These are phyloP conservation scores for Mallotus villosus DNA, from an alignment of 2,797 vertebrate genomes.

Conservation along the genomic window DNA sequence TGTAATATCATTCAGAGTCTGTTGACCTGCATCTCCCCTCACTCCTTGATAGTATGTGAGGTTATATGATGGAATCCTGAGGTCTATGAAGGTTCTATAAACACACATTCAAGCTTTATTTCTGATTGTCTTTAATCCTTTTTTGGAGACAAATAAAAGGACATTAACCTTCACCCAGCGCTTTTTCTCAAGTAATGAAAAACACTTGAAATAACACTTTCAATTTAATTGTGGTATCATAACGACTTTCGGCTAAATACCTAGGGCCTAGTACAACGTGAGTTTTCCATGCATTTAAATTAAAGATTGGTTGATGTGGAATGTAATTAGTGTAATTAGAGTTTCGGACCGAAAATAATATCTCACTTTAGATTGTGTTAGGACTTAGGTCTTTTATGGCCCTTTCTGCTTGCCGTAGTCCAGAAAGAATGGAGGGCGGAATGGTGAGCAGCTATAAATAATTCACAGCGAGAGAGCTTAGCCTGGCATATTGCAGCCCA, in stretches of 20 bases:
- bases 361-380: background rate
- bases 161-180: background rate
- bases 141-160: background rate
- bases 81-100: no score
- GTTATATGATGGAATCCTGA: no score
- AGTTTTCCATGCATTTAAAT: no score
- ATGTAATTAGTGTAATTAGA: background rate
- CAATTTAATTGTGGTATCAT: background rate
- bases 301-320: no score
- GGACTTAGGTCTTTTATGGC: slow-evolving; percentile 37
- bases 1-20: background rate
- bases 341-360: background rate
- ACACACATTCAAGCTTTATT: no score
- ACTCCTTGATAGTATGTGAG: background rate
- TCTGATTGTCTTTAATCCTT: no score
- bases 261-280: no score
- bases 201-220: background rate
- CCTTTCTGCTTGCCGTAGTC: slow-evolving; percentile 41
- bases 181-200: background rate
- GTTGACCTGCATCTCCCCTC: background rate
- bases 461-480: slow-evolving; percentile 67
- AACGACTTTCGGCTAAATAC: no score
- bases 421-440: slow-evolving; percentile 46
- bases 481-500: slow-evolving; percentile 65
- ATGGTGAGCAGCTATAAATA: slow-evolving; percentile 66